Evolutionary conservation across 2,797 vertebrate species (phyloP).

Genomic region (Vipera latastei): DNA sequence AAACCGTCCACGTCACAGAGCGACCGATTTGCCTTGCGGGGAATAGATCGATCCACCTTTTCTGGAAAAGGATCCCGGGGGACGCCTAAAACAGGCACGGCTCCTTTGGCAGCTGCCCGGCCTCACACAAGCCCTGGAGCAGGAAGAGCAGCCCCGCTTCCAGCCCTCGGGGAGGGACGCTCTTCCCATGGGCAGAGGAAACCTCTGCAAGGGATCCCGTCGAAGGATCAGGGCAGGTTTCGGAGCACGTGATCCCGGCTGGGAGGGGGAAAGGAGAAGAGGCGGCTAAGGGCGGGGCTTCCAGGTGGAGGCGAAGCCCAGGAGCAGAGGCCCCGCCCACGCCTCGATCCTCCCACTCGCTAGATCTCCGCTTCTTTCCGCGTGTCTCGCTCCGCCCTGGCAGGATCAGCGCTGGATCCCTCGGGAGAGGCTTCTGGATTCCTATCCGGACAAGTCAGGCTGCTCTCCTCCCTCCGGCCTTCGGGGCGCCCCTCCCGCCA

Average conservation of each 20-base stretch:
- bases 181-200: background rate
- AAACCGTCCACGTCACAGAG: no score
- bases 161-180: background rate
- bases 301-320: background rate
- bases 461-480: background rate
- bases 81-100: no score
- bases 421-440: background rate
- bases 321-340: background rate
- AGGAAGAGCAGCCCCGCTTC: background rate
- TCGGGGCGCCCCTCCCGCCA: no score
- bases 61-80: no score
- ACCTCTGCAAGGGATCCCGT: no score
- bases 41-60: no score
- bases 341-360: fast-evolving
- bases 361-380: fast-evolving
- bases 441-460: fast-evolving
- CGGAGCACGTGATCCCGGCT: background rate
- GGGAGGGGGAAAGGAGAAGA: background rate
- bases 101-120: no score
- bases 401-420: background rate
- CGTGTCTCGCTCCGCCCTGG: background rate
- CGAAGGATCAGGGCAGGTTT: background rate
- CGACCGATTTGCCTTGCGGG: no score
- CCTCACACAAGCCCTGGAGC: background rate
- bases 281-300: background rate